A percentile compares a stretch with the other conserved stretches of the same genome.
These are phyloP conservation scores for Strigamia transsilvanica DNA, from an alignment of 2,888 invertebrate genomes.

Conservation along the genomic window DNA sequence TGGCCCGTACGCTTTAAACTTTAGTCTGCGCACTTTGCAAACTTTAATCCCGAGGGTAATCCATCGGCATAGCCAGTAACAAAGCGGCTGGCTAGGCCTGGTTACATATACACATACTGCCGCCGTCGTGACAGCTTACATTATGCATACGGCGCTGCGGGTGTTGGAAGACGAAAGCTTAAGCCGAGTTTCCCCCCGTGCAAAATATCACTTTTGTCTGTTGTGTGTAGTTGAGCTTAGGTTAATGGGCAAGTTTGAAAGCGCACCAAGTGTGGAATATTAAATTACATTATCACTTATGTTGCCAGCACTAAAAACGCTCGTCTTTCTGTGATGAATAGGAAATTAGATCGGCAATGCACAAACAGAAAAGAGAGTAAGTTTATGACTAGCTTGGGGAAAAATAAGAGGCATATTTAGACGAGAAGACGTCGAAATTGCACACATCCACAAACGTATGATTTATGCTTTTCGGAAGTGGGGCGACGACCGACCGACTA, in stretches of 20 bases:
- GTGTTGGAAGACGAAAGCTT: constrained; percentile 45
- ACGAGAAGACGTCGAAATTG: constrained; percentile 23
- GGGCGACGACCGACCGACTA: constrained; percentile 14
- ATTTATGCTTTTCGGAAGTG: constrained; percentile 42
- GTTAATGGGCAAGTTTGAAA: constrained; percentile 48
- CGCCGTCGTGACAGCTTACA: constrained; percentile 45
- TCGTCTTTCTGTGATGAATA: constrained; percentile 45
- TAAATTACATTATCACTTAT: constrained; percentile 49
- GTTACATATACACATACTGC: constrained; percentile 23
- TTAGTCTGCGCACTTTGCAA: constrained; percentile 36
- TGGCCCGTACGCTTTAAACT: constrained; percentile 43
- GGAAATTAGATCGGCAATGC: constrained; percentile 49
- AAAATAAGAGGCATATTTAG: constrained; percentile 40
- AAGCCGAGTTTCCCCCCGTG: constrained; percentile 46
- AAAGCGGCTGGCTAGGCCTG: constrained; percentile 27
- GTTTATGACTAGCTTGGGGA: constrained; percentile 45
- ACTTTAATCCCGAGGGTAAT: constrained; percentile 49
- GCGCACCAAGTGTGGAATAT: constrained; percentile 49
- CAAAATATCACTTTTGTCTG: constrained; percentile 47
- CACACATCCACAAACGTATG: constrained; percentile 21
- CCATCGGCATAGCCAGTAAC: constrained; percentile 43
- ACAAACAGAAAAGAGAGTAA: constrained; percentile 29
- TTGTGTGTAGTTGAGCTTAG: constrained; percentile 48
- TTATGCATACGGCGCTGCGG: constrained; percentile 46
- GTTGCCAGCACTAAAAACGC: constrained; percentile 43